Evolutionary conservation across 1,140 invertebrate species (phyloP).

Genomic region (Drosophila oshimai): DNA sequence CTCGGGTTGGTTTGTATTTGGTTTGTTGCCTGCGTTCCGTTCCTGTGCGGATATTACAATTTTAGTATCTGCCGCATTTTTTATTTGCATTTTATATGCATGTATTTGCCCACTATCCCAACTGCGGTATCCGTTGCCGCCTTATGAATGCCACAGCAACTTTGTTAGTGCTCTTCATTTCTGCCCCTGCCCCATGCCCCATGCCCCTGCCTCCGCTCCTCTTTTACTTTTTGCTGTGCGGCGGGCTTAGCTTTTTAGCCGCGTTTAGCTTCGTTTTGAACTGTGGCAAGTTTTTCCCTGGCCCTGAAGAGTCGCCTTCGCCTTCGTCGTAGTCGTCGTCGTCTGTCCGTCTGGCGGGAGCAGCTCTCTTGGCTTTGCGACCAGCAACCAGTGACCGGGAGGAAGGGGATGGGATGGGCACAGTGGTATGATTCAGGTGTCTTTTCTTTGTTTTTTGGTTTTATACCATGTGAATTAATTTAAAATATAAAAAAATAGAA

Average conservation of each 20-base stretch:
- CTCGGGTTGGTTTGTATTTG: constrained; percentile 23
- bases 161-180: constrained; percentile 50
- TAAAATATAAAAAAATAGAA: too few species aligned
- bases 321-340: constrained; percentile 10
- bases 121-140: constrained; percentile 36
- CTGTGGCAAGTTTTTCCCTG: constrained; percentile 26
- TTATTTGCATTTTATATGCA: constrained; percentile 81
- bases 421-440: not conserved
- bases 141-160: constrained; percentile 54
- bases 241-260: constrained; percentile 50
- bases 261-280: constrained; percentile 59
- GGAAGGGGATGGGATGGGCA: constrained; percentile 15
- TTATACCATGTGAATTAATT: too few species aligned
- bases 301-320: constrained; percentile 10
- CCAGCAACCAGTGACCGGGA: constrained; percentile 1
- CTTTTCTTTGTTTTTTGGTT: too few species aligned
- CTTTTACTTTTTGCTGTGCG: constrained; percentile 4
- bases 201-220: not conserved
- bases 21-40: constrained; percentile 56
- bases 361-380: constrained; percentile 10
- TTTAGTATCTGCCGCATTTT: constrained; percentile 77
- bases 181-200: not conserved
- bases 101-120: constrained; percentile 35
- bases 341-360: constrained; percentile 55
- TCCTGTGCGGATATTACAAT: constrained; percentile 78